A percentile compares a stretch with the other conserved stretches of the same genome.
phyloP scores from a whole-genome alignment of 2,888 invertebrate genomes.

The Ypsolopha scabrella region DNA sequence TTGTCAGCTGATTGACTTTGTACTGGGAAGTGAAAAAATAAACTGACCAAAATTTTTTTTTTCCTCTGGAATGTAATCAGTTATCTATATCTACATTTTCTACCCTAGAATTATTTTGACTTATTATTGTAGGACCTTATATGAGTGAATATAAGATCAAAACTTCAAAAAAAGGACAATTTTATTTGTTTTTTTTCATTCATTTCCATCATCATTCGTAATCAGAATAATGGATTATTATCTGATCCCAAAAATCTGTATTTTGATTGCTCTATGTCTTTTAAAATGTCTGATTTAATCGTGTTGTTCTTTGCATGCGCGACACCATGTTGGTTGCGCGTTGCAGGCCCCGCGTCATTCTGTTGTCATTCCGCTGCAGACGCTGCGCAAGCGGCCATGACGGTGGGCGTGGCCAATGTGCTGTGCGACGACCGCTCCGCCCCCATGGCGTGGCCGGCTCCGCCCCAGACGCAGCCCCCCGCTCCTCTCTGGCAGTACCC shows the following conservation, averaged over 20 bases:
- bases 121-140: too few species aligned
- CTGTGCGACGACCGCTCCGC: slow-evolving; percentile 75
- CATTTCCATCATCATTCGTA: background rate
- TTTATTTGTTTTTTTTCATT: background rate
- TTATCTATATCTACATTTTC: too few species aligned
- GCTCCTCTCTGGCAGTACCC: slow-evolving; percentile 88
- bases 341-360: slow-evolving; percentile 42
- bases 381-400: slow-evolving; percentile 75
- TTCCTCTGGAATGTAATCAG: too few species aligned
- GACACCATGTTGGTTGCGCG: slow-evolving; percentile 20
- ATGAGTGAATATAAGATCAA: too few species aligned
- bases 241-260: too few species aligned
- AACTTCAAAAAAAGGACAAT: too few species aligned
- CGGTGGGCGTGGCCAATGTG: slow-evolving; percentile 75
- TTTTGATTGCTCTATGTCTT: too few species aligned
- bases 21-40: too few species aligned
- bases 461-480: slow-evolving; percentile 69
- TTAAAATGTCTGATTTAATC: background rate
- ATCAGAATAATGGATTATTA: too few species aligned
- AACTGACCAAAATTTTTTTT: too few species aligned
- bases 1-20: too few species aligned
- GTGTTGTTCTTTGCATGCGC: slow-evolving; percentile 10
- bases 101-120: too few species aligned
- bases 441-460: slow-evolving; percentile 69
- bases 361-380: slow-evolving; percentile 59